Evolutionary conservation across 2,888 invertebrate species (phyloP), one percentile per base, ranked within the genome.

Genomic region (Octonoba sinensis): DNA sequence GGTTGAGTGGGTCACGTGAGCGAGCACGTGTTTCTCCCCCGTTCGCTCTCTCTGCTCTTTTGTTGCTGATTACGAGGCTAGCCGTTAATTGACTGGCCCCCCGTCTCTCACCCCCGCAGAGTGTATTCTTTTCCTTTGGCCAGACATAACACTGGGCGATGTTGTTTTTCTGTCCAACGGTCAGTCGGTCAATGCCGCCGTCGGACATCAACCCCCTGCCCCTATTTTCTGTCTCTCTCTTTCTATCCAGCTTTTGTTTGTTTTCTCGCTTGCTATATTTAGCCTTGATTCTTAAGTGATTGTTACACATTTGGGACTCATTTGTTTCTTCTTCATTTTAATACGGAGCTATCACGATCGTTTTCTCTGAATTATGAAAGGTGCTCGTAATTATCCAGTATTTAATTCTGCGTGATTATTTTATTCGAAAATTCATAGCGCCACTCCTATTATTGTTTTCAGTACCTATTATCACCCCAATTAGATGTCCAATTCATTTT

Each of bases 1-100:
- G 78, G 78, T 79, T 79, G 72, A 78, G 27, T 65, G 56, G 59
- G 65, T 78, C 77, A 70, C 77, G 77, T 78, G 77, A 78, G 71
- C 59, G 36, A 79, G 72, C 77, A 72, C 78, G 72, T 72, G 78
- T 79, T 24, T 27, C 18, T 49, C 20, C 36, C 67, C 75, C 27
- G 22, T 27, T 67, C 59, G 22, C 24, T 71, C 72, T 54, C 71
- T 47, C 66, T 78, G 54, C 46, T 72, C 81, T 73, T 74, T 81
- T 81, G 73, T 73, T 81, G 67, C 81, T 81, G 81, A 81, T 81
- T 81, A 81, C 81, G 81, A 81, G 78, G 60, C 72, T 64, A 71
- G 65, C 70, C 74, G 81, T 81, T 81, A 81, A 81, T 81, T 81
- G 81, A 81, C 81, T 69, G 46, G 74, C 74, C 66, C 78, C 51